A percentile compares a stretch with the other conserved stretches of the same genome.
Conservation (phyloP, 2,113 vertebrate species). For the Anser brachyrhynchus region DNA sequence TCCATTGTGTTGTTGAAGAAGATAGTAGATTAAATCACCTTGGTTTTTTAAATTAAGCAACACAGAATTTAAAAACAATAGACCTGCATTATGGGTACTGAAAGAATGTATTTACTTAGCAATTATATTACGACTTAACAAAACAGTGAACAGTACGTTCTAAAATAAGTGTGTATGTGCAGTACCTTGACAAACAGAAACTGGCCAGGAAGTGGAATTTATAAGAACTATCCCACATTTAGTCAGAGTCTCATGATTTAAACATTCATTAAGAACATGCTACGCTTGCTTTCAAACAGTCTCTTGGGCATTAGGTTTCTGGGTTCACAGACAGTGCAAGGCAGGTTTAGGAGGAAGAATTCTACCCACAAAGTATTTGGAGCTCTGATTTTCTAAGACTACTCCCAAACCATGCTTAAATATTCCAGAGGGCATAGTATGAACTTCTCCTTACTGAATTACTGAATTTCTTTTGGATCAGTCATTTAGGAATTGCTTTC, state of each 20-base stretch:
- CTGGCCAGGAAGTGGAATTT: neutral
- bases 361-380: neutral
- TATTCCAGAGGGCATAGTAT: neutral
- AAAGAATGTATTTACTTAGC: neutral
- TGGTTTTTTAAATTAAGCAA: neutral
- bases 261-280: neutral
- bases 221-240: neutral
- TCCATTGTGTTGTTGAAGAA: neutral
- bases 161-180: neutral
- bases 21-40: neutral
- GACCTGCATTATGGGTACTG: neutral
- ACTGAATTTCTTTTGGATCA: neutral
- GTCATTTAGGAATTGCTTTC: neutral
- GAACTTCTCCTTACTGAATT: neutral
- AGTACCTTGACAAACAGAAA: neutral
- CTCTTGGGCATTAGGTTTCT: neutral
- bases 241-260: neutral
- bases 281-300: neutral
- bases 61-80: conserved; percentile 16
- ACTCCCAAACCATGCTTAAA: neutral
- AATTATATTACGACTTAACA: neutral
- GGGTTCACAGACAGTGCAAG: neutral
- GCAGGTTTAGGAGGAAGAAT: neutral
- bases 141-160: neutral
- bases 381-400: neutral